These are phyloP conservation scores for Rhopalosiphum maidis DNA, from an alignment of 1,140 invertebrate genomes.

Conservation along the genomic window DNA sequence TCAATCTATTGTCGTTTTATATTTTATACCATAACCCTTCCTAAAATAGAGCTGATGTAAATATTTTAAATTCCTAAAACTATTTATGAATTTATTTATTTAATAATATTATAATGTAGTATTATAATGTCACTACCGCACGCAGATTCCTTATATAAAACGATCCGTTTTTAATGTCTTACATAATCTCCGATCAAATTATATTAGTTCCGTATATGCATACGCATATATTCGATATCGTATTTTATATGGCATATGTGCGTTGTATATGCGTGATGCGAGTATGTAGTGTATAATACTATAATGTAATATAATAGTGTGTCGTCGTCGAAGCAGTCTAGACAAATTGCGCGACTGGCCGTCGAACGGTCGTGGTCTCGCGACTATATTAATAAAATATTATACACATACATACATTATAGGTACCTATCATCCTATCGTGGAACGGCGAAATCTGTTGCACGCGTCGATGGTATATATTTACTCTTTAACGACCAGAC, in stretches of 20 bases:
- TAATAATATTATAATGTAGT: neutral
- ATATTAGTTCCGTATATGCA: neutral
- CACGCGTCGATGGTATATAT: neutral
- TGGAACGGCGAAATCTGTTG: neutral
- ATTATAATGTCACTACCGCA: neutral
- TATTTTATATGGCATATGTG: neutral
- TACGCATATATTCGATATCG: neutral
- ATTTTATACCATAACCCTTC: neutral
- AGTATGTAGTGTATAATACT: neutral
- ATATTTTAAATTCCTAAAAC: neutral
- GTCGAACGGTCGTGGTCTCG: neutral
- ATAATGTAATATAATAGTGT: conserved; percentile 13
- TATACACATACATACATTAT: neutral
- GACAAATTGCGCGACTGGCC: conserved; percentile 30
- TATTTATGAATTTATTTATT: neutral
- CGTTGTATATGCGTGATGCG: neutral
- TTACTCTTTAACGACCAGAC: neutral
- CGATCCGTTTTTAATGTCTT: neutral
- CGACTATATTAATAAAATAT: conserved; percentile 18
- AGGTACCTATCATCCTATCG: conserved; percentile 3
- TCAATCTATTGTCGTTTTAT: neutral
- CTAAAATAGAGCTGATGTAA: neutral
- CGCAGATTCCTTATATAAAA: neutral
- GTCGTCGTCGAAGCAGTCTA: conserved; percentile 15
- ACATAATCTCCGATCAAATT: neutral